phyloP scores from a whole-genome alignment of 2,888 invertebrate species.

The Apamea monoglypha region DNA sequence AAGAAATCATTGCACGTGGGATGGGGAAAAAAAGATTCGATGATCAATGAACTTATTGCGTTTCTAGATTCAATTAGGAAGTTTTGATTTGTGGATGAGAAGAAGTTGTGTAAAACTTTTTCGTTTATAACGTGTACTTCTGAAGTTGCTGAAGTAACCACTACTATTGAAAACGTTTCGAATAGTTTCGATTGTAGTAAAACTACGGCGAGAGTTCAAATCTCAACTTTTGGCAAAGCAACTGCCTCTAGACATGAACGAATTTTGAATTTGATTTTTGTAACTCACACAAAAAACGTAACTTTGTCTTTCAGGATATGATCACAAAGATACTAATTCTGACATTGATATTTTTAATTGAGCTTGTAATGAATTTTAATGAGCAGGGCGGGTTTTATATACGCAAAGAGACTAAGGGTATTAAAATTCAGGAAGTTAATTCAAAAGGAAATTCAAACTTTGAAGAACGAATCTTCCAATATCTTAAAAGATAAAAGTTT shows the following conservation, averaged over 20 bases:
- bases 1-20: conserved; percentile 68
- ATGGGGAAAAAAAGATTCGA: conserved; percentile 52
- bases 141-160: conserved; percentile 16
- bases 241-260: not conserved
- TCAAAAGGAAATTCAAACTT: not conserved
- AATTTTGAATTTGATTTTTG: not conserved
- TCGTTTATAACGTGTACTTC: conserved; percentile 15
- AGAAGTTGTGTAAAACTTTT: conserved; percentile 29
- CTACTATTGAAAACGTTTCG: conserved; percentile 5
- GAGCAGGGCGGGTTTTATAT: not conserved
- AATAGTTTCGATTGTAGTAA: conserved; percentile 23
- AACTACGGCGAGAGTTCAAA: not conserved
- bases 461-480: not conserved
- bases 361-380: conserved; percentile 9
- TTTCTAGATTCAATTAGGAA: conserved; percentile 32
- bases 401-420: not conserved
- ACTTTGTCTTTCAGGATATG: not conserved
- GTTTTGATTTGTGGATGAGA: conserved; percentile 22
- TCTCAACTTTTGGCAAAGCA: not conserved
- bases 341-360: conserved; percentile 7
- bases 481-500: not conserved
- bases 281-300: too few species aligned
- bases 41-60: conserved; percentile 63
- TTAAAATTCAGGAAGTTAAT: conserved; percentile 12
- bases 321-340: not conserved